Conservation (phyloP, 35 echinoderm and acorn worm genomes). For the Lytechinus pictus region DNA sequence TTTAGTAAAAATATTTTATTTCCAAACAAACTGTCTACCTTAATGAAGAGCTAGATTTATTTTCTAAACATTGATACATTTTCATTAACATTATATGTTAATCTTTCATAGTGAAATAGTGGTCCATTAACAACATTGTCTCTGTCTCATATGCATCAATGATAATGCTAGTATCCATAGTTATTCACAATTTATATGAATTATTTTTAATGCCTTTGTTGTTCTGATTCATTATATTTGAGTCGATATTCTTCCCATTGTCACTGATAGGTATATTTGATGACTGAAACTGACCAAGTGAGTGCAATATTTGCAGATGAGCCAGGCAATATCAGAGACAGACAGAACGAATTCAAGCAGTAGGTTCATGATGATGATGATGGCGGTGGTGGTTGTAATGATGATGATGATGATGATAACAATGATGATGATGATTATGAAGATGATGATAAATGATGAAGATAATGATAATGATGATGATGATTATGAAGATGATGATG, state of each 20-base stretch:
- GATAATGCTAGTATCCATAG: too few relatives aligned
- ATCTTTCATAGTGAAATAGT: too few relatives aligned
- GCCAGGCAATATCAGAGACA: background rate
- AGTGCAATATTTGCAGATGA: constrained; percentile 13
- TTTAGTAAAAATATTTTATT: too few relatives aligned
- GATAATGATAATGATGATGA: background rate
- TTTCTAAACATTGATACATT: too few relatives aligned
- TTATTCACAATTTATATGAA: too few relatives aligned
- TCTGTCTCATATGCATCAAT: too few relatives aligned
- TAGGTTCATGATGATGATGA: background rate
- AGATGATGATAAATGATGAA: background rate
- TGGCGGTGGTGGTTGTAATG: background rate
- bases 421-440: background rate
- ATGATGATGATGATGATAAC: background rate
- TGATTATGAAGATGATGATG: background rate
- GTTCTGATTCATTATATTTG: too few relatives aligned
- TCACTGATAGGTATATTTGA: background rate
- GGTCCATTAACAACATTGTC: too few relatives aligned
- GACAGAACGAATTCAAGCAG: background rate
- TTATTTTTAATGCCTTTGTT: too few relatives aligned
- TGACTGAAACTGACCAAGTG: constrained; percentile 7
- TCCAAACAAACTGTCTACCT: too few relatives aligned
- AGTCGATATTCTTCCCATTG: background rate
- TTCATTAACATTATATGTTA: too few relatives aligned
- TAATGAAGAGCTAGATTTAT: too few relatives aligned